Percentiles rank a stretch among this genome's conserved stretches.
These are phyloP conservation scores for Athene cunicularia DNA, from an alignment of 2,113 vertebrate species.

Conservation along the genomic window DNA sequence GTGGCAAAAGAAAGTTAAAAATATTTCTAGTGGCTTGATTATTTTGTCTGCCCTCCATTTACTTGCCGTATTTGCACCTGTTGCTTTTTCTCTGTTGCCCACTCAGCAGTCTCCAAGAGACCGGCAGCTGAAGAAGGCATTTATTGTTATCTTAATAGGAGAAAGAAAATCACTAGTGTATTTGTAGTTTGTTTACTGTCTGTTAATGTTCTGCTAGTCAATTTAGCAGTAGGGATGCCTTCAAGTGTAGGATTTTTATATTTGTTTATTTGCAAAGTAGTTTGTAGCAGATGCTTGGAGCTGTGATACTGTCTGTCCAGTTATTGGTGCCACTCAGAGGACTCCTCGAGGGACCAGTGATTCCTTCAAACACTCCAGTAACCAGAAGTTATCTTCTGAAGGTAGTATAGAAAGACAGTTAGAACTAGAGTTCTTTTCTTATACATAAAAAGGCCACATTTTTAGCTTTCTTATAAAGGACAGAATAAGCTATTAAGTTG, in stretches of 20 bases:
- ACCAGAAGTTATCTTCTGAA: background rate
- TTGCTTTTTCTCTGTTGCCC: background rate
- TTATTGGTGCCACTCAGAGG: background rate
- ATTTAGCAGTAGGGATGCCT: background rate
- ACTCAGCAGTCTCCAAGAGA: background rate
- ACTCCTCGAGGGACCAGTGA: background rate
- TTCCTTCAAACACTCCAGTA: background rate
- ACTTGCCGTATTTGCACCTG: background rate
- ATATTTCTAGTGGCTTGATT: background rate
- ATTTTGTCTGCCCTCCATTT: background rate
- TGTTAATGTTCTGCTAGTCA: background rate
- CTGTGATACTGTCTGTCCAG: background rate
- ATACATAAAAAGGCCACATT: accelerated
- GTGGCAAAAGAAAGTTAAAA: background rate
- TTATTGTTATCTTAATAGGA: background rate
- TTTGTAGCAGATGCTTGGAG: background rate
- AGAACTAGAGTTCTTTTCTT: background rate
- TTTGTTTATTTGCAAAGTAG: background rate
- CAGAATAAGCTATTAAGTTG: background rate
- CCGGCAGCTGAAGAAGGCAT: background rate
- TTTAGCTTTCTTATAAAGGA: background rate
- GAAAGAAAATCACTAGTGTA: background rate
- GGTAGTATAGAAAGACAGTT: background rate
- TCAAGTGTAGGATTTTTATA: background rate
- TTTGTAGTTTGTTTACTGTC: background rate